Base-by-base conservation (phyloP, 2,797 vertebrate genomes). In the Tinamus major region DNA sequence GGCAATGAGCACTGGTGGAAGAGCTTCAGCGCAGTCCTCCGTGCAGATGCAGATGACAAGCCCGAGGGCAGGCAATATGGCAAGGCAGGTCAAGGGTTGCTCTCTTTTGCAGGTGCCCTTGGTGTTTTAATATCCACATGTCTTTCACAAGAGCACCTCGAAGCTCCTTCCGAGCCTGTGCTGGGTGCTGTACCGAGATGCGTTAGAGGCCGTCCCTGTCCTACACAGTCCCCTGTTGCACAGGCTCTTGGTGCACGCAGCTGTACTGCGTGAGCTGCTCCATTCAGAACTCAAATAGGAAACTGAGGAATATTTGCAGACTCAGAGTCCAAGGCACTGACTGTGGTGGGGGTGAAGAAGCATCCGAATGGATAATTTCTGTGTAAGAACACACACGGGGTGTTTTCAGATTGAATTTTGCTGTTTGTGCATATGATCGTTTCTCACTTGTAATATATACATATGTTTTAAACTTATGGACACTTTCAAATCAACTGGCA, bases 31-130 rank as follows among this genome's bases (percentile, higher is more conserved):
- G 56, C 17, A 10, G 59, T 76, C 46, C 87, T 92, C 68, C 85
- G 91, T 88, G 64, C 3, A 10, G 91, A 91, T 81, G 75, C 92
- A 89, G 88, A 89, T 82, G 80, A 90, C 29, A 41, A 79, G 61
- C 75, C 78, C 77, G 75, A 82, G 33, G 59, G 84, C 83, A 70
- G 21, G 5, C 48, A 59, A 72, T 39, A 86, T 59, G 0, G 1
- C 63, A 67, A 90, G 80, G 84, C 80, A 29, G 31, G 63, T 55
- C 80, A 81, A 48, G 53, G 53, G 77, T 77, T 37, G 79, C 15
- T 90, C 76, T 74, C 70, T 91, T 90, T 77, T 27, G 23, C 4
- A 1, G 29, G 13, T 82, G 64, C n/a, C 56, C 56, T 85, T 41
- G 46, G 63, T 56, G 37, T 71, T 70, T 81, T 61, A 77, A 29